Conservation (phyloP, 2,113 vertebrate genomes). For the Bufo bufo region DNA sequence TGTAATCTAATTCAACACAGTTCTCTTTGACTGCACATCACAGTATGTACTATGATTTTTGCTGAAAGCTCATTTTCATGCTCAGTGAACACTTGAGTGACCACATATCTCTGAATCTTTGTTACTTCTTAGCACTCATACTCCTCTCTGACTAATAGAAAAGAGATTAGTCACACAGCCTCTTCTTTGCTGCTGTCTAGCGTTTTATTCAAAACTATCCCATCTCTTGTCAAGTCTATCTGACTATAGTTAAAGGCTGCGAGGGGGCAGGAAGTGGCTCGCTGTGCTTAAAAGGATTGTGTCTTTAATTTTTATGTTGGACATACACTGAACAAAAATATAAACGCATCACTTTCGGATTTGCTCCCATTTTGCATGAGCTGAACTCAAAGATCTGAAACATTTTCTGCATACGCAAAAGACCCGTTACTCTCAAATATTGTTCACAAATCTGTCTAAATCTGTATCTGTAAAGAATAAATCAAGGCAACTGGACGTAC, state of each 20-base stretch:
- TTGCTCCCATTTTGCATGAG: too few relatives aligned
- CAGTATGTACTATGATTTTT: conserved; percentile 44
- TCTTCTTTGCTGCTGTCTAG: background rate
- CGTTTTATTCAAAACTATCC: conserved; percentile 23
- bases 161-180: conserved; percentile 32
- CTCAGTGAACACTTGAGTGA: conserved; percentile 47
- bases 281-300: background rate
- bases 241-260: background rate
- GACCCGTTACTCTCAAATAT: too few relatives aligned
- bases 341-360: too few relatives aligned
- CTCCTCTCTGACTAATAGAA: conserved; percentile 39
- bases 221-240: background rate
- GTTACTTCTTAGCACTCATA: conserved; percentile 9
- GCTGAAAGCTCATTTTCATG: conserved; percentile 50
- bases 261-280: background rate
- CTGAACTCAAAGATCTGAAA: too few relatives aligned
- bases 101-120: conserved; percentile 42
- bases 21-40: conserved; percentile 47
- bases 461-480: too few relatives aligned
- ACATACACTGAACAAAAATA: too few relatives aligned
- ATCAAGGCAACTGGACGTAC: too few relatives aligned
- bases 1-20: conserved; percentile 42
- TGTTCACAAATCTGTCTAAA: too few relatives aligned
- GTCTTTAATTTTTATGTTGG: too few relatives aligned
- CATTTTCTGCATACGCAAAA: too few relatives aligned